phyloP scores from a whole-genome alignment of 2,113 vertebrate species.

The Ameiurus melas region DNA sequence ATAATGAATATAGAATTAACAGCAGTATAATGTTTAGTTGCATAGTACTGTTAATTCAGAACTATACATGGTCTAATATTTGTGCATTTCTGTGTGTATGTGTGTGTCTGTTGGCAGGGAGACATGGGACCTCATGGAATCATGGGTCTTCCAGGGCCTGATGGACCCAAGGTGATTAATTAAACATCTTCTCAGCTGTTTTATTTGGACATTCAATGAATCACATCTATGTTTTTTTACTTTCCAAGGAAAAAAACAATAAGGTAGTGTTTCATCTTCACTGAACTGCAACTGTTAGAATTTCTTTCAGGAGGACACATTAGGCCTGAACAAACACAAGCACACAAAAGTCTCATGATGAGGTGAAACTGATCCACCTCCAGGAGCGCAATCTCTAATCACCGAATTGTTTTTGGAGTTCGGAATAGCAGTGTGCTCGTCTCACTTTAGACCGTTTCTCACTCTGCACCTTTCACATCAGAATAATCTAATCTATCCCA shows the following conservation, averaged over 20 bases:
- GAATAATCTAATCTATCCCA: background rate
- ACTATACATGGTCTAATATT: background rate
- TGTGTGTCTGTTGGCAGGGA: conserved; percentile 75
- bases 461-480: background rate
- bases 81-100: conserved; percentile 15
- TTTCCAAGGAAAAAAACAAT: background rate
- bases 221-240: background rate
- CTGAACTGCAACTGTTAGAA: background rate
- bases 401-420: background rate
- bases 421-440: background rate
- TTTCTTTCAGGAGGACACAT: conserved; percentile 20
- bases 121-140: conserved; percentile 85
- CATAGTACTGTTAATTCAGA: background rate
- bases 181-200: background rate
- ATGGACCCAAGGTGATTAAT: conserved; percentile 87
- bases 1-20: background rate
- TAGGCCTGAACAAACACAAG: conserved; percentile 9
- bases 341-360: conserved; percentile 28
- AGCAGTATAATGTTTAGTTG: background rate
- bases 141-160: conserved; percentile 82
- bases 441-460: background rate
- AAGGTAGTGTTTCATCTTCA: background rate
- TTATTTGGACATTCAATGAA: background rate
- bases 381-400: background rate
- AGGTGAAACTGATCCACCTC: conserved; percentile 21